Evolutionary conservation across 2,797 vertebrate genomes (phyloP), one percentile per base, ranked within the genome.

Genomic region (Lepilemur septentrionalis): DNA sequence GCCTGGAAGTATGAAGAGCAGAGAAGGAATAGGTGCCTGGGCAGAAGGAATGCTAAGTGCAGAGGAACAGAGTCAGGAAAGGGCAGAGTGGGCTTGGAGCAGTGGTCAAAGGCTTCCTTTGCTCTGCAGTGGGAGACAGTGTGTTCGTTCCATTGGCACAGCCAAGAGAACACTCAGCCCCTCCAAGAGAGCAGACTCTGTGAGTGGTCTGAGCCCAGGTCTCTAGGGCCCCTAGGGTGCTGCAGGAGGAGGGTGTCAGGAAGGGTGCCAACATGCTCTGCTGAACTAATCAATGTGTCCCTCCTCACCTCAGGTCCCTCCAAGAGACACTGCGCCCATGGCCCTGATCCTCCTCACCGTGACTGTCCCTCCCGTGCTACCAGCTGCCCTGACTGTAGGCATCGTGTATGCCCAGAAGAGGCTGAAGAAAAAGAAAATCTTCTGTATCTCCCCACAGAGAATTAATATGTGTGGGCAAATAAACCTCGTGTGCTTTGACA

Each of bases 401-500:
- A 98, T 96, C 0, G 82, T 98, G 61, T 98, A 98, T 12, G 98
- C 98, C 52, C 98, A 99, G 87, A 98, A 92, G 76, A 98, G 98
- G 79, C 96, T 99, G 93, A 97, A 97, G 94, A 97, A 92, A 18
- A 98, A 96, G 97, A 96, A 94, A 20, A 98, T 98, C 73, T 99
- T 98, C 97, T 99, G 98, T 73, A 97, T 98, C 92, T 98, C 98
- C 20, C 98, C 98, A 0, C 98, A 98, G 86, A 98, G 98, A 91
- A 98, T 99, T 97, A 98, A 98, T n/a, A 98, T 98, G 95, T 98
- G 98, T 0, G 98, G 98, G 13, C 98, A 98, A 63, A 97, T 98
- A 81, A 99, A 98, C 97, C 98, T 99, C 2, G 96, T 98, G 78
- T 98, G 98, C 96, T 98, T 98, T 91, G 98, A 98, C 98, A 99